Evolutionary conservation across 2,888 invertebrate genomes (phyloP), one percentile per base, ranked within the genome.

Genomic region (Eudasyphora cyanicolor): DNA sequence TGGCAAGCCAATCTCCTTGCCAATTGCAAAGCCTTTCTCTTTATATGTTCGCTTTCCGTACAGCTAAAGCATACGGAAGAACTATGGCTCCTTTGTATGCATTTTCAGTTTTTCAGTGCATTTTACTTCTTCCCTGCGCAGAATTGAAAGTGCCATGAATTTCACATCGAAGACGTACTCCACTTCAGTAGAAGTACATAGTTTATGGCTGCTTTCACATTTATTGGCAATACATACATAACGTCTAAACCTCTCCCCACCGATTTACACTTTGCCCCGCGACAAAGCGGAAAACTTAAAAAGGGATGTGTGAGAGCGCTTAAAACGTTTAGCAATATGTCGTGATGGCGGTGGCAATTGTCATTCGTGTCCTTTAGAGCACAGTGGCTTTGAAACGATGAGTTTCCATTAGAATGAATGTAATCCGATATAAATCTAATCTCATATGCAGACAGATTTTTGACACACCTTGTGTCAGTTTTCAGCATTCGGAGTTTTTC

Each of bases 341-440:
- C 82, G 74, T 79, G 69, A 45, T 76, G 76, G 79, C 82, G 69
- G 54, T 76, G 76, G 79, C 82, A 83, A 77, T 83, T 83, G 79
- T 77, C 80, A 83, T 77, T 80, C 70, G 21, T 77, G 74, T 70
- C 74, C 70, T 76, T 69, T 27, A 10, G 27, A 14, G 57, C 4
- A 14, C 12, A 45, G 32, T 69, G 45, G 24, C 17, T 24, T 5
- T 38, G 27, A 42, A 1, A n/a, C 17, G n/a, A n/a, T n/a, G n/a
- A n/a, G n/a, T n/a, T n/a, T n/a, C n/a, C n/a, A n/a, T n/a, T n/a
- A n/a, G n/a, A n/a, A n/a, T n/a, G n/a, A n/a, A n/a, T n/a, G n/a
- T n/a, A n/a, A n/a, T n/a, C n/a, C n/a, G n/a, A n/a, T n/a, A n/a
- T n/a, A n/a, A n/a, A n/a, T n/a, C n/a, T n/a, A n/a, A n/a, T n/a